phyloP scores from a whole-genome alignment of 2,113 vertebrate genomes.

The Rousettus leschenaultii region DNA sequence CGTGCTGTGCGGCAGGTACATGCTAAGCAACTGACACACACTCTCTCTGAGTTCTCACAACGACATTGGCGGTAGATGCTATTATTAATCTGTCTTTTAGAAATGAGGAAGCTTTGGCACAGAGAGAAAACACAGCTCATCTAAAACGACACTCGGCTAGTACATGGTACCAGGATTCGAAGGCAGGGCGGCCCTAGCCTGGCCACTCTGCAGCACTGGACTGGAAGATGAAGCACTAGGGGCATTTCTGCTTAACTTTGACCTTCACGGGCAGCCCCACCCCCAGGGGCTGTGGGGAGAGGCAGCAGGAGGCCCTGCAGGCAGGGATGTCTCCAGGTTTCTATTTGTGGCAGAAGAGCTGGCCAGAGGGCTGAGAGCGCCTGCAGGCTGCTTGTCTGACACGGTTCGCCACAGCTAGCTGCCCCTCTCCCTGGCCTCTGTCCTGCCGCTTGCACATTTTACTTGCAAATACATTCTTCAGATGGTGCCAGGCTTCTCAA shows the following conservation, averaged over 20 bases:
- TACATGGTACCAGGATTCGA: not conserved
- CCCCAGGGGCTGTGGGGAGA: not conserved
- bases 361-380: not conserved
- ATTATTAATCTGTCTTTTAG: not conserved
- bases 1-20: too few species aligned
- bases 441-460: conserved; percentile 36
- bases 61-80: not conserved
- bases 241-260: not conserved
- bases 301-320: not conserved
- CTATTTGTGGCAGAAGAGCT: not conserved
- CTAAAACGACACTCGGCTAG: not conserved
- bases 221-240: not conserved
- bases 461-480: conserved; percentile 61
- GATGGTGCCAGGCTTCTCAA: conserved; percentile 34
- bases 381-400: not conserved
- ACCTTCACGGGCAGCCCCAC: not conserved
- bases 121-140: not conserved
- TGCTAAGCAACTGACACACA: not conserved
- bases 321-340: not conserved
- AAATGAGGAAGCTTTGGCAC: not conserved
- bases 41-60: not conserved
- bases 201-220: not conserved
- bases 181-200: not conserved
- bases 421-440: not conserved
- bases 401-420: not conserved